phyloP scores from a whole-genome alignment of 2,113 vertebrate genomes.

The Onychorhynchus coronatus region DNA sequence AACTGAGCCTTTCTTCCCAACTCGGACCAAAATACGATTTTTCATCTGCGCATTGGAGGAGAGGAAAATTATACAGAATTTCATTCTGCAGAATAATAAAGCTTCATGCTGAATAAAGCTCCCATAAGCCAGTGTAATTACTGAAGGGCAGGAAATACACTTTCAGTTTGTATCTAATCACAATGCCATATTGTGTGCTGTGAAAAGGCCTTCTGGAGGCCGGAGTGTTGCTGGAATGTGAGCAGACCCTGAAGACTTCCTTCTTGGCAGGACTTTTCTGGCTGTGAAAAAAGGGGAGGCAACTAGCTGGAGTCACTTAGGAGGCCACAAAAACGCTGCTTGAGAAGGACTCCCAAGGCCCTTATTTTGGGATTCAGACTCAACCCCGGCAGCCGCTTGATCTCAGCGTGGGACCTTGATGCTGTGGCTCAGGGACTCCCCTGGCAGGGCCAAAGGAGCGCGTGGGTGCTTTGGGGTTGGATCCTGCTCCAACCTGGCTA shows the following conservation, averaged over 20 bases:
- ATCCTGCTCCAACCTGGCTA: rapidly evolving
- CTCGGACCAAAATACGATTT: constrained; percentile 80
- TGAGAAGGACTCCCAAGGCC: not conserved
- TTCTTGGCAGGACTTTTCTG: constrained; percentile 18
- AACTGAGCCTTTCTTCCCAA: constrained; percentile 81
- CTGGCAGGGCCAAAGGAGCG: not conserved
- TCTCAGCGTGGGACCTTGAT: not conserved
- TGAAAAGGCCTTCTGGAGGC: constrained; percentile 64
- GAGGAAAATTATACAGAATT: constrained; percentile 84
- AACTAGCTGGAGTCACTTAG: not conserved
- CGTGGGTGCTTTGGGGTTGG: not conserved
- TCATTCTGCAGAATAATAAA: constrained; percentile 82
- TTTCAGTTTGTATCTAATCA: constrained; percentile 83
- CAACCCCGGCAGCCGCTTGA: not conserved
- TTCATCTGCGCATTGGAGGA: constrained; percentile 77
- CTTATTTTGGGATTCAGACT: not conserved
- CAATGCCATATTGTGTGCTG: constrained; percentile 75
- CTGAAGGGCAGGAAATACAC: constrained; percentile 82
- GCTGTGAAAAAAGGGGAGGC: not conserved
- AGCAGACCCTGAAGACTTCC: constrained; percentile 53
- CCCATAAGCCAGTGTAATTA: constrained; percentile 82
- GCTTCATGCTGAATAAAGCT: constrained; percentile 78
- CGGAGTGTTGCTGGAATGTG: constrained; percentile 42
- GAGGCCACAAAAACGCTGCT: not conserved
- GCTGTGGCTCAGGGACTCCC: not conserved